Percentiles rank a stretch among this genome's conserved stretches.
Evolutionary conservation across 2,113 vertebrate species (phyloP).

Genomic region (Meles meles): DNA sequence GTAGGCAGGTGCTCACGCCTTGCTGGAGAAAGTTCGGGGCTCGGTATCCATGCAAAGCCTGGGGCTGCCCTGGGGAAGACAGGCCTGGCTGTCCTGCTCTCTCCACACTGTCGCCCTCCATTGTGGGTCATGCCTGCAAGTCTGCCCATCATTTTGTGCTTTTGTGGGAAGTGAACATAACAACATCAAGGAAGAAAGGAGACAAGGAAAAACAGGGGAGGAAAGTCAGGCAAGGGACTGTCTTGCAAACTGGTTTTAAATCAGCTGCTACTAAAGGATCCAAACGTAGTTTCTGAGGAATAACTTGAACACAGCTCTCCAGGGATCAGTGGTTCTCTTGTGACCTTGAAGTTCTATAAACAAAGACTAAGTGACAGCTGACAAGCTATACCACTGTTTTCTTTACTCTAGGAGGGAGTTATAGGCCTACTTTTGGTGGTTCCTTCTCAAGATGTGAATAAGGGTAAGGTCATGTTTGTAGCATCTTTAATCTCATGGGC

Average conservation of each 20-base stretch:
- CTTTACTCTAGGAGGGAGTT: neutral
- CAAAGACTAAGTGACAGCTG: neutral
- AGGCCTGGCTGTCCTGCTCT: neutral
- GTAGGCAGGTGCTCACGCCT: too few relatives aligned
- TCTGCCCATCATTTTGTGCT: too few relatives aligned
- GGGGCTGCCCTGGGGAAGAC: neutral
- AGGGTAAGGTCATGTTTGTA: neutral
- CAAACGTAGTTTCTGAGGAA: neutral
- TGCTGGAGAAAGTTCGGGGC: neutral
- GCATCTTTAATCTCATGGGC: neutral
- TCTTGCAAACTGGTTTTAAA: neutral
- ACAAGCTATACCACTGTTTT: too few relatives aligned
- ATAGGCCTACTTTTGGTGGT: neutral
- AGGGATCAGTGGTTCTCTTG: neutral
- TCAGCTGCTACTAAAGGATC: too few relatives aligned
- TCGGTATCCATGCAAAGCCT: neutral
- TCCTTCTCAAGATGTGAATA: neutral
- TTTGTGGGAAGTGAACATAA: neutral
- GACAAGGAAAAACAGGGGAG: neutral
- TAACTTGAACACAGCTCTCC: accelerated
- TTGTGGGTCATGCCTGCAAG: neutral
- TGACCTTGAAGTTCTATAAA: neutral
- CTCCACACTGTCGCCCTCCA: neutral
- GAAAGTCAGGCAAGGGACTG: neutral
- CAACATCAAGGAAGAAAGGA: neutral